These are phyloP conservation scores for Rhegmatorhina hoffmannsi DNA, from an alignment of 2,113 vertebrate genomes.

Conservation along the genomic window DNA sequence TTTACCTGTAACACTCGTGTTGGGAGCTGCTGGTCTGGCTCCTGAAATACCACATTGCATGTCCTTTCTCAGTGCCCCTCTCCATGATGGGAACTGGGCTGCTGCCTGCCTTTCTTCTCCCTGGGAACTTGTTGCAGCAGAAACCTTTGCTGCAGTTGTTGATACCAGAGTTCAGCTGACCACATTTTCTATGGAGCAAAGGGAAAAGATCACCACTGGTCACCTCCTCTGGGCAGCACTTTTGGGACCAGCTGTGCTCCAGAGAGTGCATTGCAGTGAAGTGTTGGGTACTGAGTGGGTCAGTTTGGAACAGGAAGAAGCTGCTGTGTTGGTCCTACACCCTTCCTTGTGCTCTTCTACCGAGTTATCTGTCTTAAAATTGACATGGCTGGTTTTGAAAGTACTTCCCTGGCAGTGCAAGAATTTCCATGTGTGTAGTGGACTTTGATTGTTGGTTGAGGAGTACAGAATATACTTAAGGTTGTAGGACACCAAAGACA, in stretches of 20 bases:
- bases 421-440: not conserved
- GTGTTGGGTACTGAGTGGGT: accelerated
- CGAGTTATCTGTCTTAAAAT: not conserved
- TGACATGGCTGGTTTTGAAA: not conserved
- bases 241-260: not conserved
- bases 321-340: accelerated
- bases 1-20: not conserved
- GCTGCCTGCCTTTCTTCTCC: not conserved
- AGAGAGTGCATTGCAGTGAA: not conserved
- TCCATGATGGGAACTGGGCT: not conserved
- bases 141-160: not conserved
- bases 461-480: not conserved
- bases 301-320: not conserved
- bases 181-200: not conserved
- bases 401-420: not conserved
- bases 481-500: not conserved
- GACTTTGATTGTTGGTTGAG: not conserved
- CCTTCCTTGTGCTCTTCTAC: not conserved
- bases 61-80: not conserved
- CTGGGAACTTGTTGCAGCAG: not conserved
- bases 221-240: not conserved
- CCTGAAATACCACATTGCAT: not conserved
- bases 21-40: not conserved
- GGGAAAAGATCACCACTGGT: not conserved
- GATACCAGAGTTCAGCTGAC: not conserved